Conservation (phyloP, 2,113 vertebrate genomes). For the Microtus montanus region DNA sequence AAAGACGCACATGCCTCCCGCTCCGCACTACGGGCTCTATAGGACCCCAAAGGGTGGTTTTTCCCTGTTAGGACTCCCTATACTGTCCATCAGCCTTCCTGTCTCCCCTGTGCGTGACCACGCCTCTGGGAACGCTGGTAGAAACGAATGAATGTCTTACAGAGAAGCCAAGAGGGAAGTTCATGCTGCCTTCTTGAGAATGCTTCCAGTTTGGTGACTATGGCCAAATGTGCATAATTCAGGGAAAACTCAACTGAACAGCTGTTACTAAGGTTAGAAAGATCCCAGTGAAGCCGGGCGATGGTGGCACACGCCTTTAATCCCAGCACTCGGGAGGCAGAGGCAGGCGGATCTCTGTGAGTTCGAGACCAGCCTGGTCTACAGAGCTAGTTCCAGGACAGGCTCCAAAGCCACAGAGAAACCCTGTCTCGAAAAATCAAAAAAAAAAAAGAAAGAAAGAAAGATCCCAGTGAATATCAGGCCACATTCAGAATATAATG, state of each 20-base stretch:
- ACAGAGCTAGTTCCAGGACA: too few species aligned
- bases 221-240: rapidly evolving
- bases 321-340: too few species aligned
- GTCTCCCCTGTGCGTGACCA: rapidly evolving
- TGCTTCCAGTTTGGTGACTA: neutral
- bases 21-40: rapidly evolving
- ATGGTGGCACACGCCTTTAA: too few species aligned
- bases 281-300: neutral
- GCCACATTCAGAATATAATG: neutral
- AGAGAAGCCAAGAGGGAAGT: neutral
- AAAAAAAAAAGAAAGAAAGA: too few species aligned
- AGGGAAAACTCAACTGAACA: neutral
- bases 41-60: rapidly evolving
- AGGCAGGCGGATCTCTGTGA: too few species aligned
- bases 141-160: neutral
- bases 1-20: rapidly evolving
- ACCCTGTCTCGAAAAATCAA: too few species aligned
- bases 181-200: neutral
- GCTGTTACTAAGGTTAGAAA: neutral
- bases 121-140: rapidly evolving
- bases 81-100: rapidly evolving
- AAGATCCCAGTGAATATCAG: neutral
- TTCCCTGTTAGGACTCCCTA: rapidly evolving
- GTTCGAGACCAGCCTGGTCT: too few species aligned
- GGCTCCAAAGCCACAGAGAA: too few species aligned